Evolutionary conservation across 2,888 invertebrate genomes (phyloP).

Genomic region (Saturnia pavonia): DNA sequence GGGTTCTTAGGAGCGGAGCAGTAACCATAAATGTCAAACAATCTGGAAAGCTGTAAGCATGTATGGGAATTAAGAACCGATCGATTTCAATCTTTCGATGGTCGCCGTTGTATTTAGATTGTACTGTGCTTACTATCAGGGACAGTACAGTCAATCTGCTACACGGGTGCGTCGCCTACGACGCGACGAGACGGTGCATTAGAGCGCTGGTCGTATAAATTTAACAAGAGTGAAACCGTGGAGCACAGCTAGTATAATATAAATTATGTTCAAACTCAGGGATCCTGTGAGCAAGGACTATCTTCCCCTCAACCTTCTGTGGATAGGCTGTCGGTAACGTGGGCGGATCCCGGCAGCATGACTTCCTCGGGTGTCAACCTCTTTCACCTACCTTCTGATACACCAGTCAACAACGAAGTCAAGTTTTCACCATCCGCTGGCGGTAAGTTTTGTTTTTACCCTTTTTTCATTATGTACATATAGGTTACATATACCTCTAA

Average conservation of each 20-base stretch:
- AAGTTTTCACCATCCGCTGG: conserved; percentile 65
- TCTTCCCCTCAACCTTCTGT: conserved; percentile 86
- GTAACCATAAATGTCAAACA: no score
- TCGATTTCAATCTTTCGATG: no score
- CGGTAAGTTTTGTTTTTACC: conserved; percentile 35
- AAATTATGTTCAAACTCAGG: conserved; percentile 40
- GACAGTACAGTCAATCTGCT: no score
- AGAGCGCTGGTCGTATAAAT: no score
- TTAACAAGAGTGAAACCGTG: no score
- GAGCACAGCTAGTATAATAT: conserved; percentile 14
- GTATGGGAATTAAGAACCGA: no score
- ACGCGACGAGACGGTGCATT: no score
- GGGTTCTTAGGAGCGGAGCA: no score
- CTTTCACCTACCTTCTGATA: conserved; percentile 70
- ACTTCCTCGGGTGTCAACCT: conserved; percentile 73
- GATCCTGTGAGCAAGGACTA: conserved; percentile 77
- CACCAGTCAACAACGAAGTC: conserved; percentile 66
- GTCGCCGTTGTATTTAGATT: no score
- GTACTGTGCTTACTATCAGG: no score
- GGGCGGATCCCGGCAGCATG: conserved; percentile 83
- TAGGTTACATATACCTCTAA: background rate
- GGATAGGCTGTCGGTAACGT: conserved; percentile 87
- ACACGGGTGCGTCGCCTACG: no score
- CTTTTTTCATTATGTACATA: background rate
- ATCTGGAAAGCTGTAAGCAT: no score